Evolutionary conservation across 1,140 invertebrate genomes (phyloP).

Genomic region (Parasteatoda tepidariorum): DNA sequence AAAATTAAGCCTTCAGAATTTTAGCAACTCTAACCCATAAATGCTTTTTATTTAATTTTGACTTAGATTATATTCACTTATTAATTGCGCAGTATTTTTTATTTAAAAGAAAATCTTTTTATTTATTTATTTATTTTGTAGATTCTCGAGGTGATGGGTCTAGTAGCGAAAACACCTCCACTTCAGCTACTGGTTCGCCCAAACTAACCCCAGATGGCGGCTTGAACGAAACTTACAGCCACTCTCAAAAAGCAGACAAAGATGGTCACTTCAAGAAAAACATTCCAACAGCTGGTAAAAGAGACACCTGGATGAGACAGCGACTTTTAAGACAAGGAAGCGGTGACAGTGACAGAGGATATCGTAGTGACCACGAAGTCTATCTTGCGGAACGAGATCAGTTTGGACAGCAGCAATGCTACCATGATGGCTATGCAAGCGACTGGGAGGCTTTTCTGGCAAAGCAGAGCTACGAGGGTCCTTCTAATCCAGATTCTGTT

Average conservation of each 20-base stretch:
- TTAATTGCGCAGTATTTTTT: no score
- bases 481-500: background rate
- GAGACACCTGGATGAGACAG: slow-evolving; percentile 51
- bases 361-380: slow-evolving; percentile 54
- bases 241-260: slow-evolving; percentile 26
- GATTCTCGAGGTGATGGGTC: slow-evolving; percentile 56
- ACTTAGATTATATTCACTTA: no score
- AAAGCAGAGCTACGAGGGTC: slow-evolving; percentile 30
- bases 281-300: slow-evolving; percentile 20
- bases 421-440: slow-evolving; percentile 74
- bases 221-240: slow-evolving; percentile 2
- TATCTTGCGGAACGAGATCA: slow-evolving; percentile 51
- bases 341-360: slow-evolving; percentile 49
- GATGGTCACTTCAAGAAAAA: slow-evolving; percentile 52
- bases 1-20: no score
- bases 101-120: no score
- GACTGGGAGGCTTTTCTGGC: slow-evolving; percentile 62
- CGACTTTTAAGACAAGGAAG: slow-evolving; percentile 36
- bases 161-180: slow-evolving; percentile 50
- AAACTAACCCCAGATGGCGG: slow-evolving; percentile 32
- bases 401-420: slow-evolving; percentile 27
- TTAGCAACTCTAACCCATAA: no score
- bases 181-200: slow-evolving; percentile 39
- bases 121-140: background rate
- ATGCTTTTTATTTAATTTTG: no score